Evolutionary conservation across 2,888 invertebrate genomes (phyloP), one percentile per base, ranked within the genome.

Genomic region (Leptopilina drosophilae): DNA sequence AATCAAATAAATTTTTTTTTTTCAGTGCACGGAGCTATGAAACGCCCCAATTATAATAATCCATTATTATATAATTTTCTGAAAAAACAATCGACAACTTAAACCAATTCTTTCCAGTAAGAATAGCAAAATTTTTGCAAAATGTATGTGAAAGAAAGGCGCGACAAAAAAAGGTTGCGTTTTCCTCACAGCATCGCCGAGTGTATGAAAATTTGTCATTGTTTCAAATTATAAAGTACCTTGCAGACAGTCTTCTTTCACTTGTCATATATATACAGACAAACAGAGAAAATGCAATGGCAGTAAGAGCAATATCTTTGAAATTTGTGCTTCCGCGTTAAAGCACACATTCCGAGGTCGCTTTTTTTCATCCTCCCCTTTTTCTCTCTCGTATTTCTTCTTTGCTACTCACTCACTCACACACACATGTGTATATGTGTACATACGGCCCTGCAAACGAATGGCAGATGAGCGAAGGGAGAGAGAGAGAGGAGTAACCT

Each of bases 401-500:
- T 33, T 33, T 33, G 33, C 33, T 33, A 33, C 12, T 26, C 33
- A 14, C 40, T 56, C 33, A 26, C 62, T 49, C 42, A 46, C 9
- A 46, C 20, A 20, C 20, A 20, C 20, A 20, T 20, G 1, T 20
- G 20, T 20, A 20, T 20, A 20, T 20, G 20, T 20, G 1, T 46
- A 5, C 7, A 46, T 59, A 59, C 49, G 67, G 49, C 76, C 67
- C 62, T 69, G 69, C 69, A 69, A 69, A 53, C 53, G 69, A 11
- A 69, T 53, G 49, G 69, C 49, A 69, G 69, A 69, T 69, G 83
- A 81, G 81, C 78, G 82, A 80, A 33, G 33, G 33, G 82, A 81
- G 64, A 20, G 64, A 85, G 85, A 86, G 82, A 85, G 85, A 84
- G 86, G 82, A 33, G 33, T 81, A 82, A 80, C 84, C 89, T 88